phyloP scores from a whole-genome alignment of 2,113 vertebrate genomes.

The Orcinus orca region DNA sequence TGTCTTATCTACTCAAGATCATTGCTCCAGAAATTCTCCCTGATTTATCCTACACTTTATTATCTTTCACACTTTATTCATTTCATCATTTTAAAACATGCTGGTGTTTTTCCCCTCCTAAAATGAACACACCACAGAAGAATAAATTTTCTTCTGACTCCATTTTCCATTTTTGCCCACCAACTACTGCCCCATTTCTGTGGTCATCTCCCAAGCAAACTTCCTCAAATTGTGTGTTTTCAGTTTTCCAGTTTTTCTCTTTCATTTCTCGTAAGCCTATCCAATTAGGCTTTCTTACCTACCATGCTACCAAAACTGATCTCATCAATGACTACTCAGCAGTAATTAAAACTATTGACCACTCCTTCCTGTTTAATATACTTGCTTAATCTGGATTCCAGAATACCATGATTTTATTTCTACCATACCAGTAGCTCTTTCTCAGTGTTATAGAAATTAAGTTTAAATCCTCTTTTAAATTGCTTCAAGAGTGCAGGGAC shows the following conservation, averaged over 20 bases:
- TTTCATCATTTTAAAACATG: background rate
- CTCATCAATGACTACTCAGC: background rate
- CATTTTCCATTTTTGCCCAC: background rate
- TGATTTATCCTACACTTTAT: background rate
- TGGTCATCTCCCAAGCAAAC: background rate
- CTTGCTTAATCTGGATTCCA: background rate
- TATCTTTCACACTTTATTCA: background rate
- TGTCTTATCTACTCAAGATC: background rate
- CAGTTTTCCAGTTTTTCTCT: background rate
- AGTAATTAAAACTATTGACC: background rate
- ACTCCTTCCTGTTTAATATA: background rate
- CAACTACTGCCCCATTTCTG: background rate
- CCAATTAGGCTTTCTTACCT: background rate
- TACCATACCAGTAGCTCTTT: background rate
- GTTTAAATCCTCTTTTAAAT: background rate
- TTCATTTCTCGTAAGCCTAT: background rate
- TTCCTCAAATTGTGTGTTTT: background rate
- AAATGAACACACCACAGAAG: background rate
- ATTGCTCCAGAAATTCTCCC: background rate
- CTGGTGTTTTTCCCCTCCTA: background rate
- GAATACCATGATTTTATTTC: background rate
- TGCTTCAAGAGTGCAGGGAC: background rate
- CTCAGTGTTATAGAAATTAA: background rate
- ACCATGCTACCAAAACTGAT: background rate
- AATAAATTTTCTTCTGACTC: background rate